Evolutionary conservation across 1,140 invertebrate species (phyloP), one percentile per base, ranked within the genome.

Genomic region (Helicoverpa armigera): DNA sequence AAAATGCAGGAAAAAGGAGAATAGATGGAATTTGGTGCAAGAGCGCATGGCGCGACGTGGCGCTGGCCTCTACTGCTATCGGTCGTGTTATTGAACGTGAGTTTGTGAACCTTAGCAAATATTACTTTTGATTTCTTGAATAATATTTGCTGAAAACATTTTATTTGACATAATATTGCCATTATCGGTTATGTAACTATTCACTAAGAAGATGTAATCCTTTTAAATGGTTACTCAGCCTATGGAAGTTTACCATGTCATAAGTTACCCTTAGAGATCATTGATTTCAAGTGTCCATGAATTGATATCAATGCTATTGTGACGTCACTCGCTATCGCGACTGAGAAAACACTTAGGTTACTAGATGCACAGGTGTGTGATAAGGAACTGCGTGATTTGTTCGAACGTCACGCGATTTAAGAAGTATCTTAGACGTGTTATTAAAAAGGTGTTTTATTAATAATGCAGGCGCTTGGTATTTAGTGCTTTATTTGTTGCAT

Each of bases 51-150:
- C 80, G 85, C 87, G 70, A 84, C 83, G 75, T 93, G 92, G 93
- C 92, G 90, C 78, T 94, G 91, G 93, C 88, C 91, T 82, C 86
- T 94, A n/a, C 85, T 94, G 14, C 58, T 91, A 51, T 91, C 92
- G 3, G 90, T 91, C 78, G 83, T 94, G 56, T 83, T 92, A 60
- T 85, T 94, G 67, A 94, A 94, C 80, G 93, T 94, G 85, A 69
- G 65, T 69, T 43, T 63, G 91, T 94, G 31, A 10, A 48, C 60
- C 23, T 73, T 29, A 18, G 16, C 4, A 72, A 31, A 73, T 58
- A 35, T 43, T 73, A 35, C 23, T 12, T 23, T 31, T 11, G 0
- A 61, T 31, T 61, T 61, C 29, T 29, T 13, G 2, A 61, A 61
- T 61, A 29, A 61, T 61, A 61, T 31, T 43, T 43, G 35, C 58